These are phyloP conservation scores for Tenthredo mesomela DNA, from an alignment of 2,888 invertebrate species.

Conservation along the genomic window DNA sequence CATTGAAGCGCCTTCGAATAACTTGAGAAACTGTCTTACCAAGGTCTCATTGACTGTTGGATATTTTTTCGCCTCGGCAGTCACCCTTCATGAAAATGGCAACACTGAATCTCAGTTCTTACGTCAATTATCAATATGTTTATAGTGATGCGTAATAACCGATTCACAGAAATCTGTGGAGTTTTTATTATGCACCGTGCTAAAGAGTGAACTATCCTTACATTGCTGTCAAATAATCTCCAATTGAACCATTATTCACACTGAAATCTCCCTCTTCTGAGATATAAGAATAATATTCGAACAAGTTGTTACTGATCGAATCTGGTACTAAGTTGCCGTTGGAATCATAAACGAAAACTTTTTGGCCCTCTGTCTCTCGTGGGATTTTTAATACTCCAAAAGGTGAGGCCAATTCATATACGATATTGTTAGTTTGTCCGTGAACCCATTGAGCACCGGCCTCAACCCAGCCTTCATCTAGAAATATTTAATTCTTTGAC, in stretches of 20 bases:
- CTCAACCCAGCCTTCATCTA: constrained; percentile 65
- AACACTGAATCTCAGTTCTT: not conserved
- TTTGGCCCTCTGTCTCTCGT: constrained; percentile 19
- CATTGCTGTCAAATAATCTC: not conserved
- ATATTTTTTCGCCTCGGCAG: not conserved
- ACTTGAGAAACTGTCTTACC: constrained; percentile 51
- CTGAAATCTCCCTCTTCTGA: not conserved
- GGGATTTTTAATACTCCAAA: constrained; percentile 61
- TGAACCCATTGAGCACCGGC: constrained; percentile 72
- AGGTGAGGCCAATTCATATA: constrained; percentile 66
- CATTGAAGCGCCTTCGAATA: constrained; percentile 54
- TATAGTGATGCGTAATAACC: too few species aligned
- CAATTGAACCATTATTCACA: not conserved
- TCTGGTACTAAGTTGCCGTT: constrained; percentile 6
- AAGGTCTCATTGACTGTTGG: constrained; percentile 1
- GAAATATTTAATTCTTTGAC: not conserved
- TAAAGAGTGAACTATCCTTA: not conserved
- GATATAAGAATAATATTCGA: not conserved
- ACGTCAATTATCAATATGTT: too few species aligned
- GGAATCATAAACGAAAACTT: not conserved
- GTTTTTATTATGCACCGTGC: too few species aligned
- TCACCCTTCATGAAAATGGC: not conserved
- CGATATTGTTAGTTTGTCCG: constrained; percentile 66
- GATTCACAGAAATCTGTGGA: too few species aligned
- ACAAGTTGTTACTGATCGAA: not conserved